phyloP scores from a whole-genome alignment of 1,140 invertebrate genomes.

The Macrotrachela quadricornifera region DNA sequence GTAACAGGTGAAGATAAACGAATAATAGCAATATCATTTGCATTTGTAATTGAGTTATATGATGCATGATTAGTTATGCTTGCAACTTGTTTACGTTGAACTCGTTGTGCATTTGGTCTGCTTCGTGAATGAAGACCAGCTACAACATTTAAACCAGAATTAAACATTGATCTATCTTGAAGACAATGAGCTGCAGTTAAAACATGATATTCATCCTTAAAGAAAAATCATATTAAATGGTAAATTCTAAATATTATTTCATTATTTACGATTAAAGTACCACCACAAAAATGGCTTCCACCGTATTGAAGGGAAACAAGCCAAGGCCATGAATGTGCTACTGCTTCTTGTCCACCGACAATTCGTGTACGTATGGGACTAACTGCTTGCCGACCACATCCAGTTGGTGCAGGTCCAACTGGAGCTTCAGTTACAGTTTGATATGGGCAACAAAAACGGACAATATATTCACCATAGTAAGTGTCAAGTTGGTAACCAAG shows the following conservation, averaged over 20 bases:
- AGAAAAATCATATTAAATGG: too few species aligned
- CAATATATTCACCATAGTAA: too few species aligned
- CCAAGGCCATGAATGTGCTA: slow-evolving; percentile 11
- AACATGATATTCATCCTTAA: too few species aligned
- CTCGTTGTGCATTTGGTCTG: background rate
- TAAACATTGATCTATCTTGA: background rate
- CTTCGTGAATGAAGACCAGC: background rate
- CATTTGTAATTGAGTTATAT: background rate
- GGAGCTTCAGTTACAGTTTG: too few species aligned
- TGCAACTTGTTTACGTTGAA: too few species aligned
- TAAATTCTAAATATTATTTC: too few species aligned
- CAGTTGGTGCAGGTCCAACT: too few species aligned
- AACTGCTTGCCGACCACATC: too few species aligned
- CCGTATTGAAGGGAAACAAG: background rate
- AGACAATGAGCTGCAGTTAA: background rate
- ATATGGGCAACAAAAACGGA: too few species aligned
- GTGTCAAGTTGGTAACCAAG: too few species aligned
- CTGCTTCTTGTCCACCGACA: slow-evolving; percentile 9
- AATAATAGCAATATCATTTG: background rate
- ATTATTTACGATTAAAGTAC: too few species aligned
- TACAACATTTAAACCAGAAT: background rate
- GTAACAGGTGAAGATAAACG: background rate
- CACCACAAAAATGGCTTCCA: too few species aligned
- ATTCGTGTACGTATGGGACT: background rate
- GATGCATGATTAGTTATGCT: background rate